phyloP scores from a whole-genome alignment of 2,888 invertebrate species.

The Nephrotoma appendiculata region DNA sequence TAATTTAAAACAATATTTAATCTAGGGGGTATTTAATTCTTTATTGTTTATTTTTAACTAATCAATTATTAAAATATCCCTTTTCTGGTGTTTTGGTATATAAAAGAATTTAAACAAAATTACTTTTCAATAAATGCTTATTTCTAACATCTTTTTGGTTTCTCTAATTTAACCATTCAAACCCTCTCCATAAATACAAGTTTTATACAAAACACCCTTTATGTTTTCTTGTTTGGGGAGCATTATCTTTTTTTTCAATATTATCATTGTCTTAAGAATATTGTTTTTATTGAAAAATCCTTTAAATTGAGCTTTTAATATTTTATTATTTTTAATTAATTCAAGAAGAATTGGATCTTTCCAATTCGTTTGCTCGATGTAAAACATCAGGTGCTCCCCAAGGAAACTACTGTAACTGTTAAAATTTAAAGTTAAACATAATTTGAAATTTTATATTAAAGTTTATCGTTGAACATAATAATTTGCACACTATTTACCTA shows the following conservation, averaged over 20 bases:
- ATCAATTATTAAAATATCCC: background rate
- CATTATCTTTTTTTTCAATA: background rate
- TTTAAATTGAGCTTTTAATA: background rate
- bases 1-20: background rate
- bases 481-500: too few relatives aligned
- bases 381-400: background rate
- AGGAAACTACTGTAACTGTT: too few relatives aligned
- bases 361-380: background rate
- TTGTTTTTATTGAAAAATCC: background rate
- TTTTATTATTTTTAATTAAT: background rate
- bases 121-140: background rate
- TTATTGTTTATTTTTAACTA: background rate
- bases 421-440: too few relatives aligned
- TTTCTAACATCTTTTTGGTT: background rate
- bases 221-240: background rate
- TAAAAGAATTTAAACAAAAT: background rate
- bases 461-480: too few relatives aligned
- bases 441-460: too few relatives aligned
- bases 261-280: background rate
- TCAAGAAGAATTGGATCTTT: background rate
- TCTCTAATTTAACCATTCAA: background rate
- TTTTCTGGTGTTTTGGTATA: background rate
- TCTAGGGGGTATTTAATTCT: background rate
- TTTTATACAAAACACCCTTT: background rate
- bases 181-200: background rate